Evolutionary conservation across 1,140 invertebrate genomes (phyloP), one percentile per base, ranked within the genome.

Genomic region (Aphelenchoides fujianensis): DNA sequence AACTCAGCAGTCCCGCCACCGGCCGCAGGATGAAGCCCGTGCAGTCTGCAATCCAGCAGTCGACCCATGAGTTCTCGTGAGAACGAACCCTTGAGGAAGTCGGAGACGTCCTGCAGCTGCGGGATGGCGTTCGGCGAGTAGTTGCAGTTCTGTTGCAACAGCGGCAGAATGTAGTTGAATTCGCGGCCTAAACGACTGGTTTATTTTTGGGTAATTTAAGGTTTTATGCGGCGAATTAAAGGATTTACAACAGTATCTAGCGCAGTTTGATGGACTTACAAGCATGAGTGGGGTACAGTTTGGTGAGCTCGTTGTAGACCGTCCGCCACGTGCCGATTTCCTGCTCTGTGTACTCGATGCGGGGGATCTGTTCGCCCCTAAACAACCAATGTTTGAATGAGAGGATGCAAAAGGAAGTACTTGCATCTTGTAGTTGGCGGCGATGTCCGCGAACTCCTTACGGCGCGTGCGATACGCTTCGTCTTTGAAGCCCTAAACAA

Each of bases 121-220:
- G 96, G 96, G 82, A 99, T 97, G 79, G 97, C 97, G 79, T 97
- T 91, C 75, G 92, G 92, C n/a, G 91, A 88, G 84, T 95, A 98
- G 0, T 94, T 94, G 83, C 96, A 98, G 85, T 98, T 98, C 84
- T 98, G 92, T 30, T 95, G 90, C 2, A 99, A 88, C 1, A 98
- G 87, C 0, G 93, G 95, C 77, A 98, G 97, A 2, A 97, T 91
- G 98, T 94, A 92, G 85, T 97, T 97, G 83, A 95, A 93, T 82
- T 98, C 94, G 61, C 90, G 90, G 84, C n/a, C n/a, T n/a, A n/a
- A n/a, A n/a, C n/a, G n/a, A n/a, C n/a, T n/a, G n/a, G n/a, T n/a
- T n/a, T n/a, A n/a, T n/a, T n/a, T n/a, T n/a, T n/a, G n/a, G n/a
- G n/a, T n/a, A n/a, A n/a, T n/a, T n/a, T n/a, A n/a, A n/a, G n/a